Evolutionary conservation across 1,140 invertebrate species (phyloP).

Genomic region (Platyscapa corneri): DNA sequence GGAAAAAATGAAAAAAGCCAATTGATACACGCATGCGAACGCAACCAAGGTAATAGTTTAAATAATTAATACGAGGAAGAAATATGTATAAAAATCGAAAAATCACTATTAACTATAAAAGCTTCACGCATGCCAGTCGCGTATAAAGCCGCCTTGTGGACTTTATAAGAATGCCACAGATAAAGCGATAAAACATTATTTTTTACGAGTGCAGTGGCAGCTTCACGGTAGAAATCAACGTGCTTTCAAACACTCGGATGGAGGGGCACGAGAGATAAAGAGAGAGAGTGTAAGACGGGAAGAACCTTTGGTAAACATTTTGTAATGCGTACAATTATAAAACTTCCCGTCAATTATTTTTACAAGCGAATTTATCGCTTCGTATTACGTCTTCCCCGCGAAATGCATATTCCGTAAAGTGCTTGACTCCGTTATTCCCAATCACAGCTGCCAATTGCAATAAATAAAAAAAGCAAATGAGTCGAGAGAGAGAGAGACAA

Average conservation of each 20-base stretch:
- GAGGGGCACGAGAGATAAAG: neutral
- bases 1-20: neutral
- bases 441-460: neutral
- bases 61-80: neutral
- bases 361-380: slow-evolving; percentile 28
- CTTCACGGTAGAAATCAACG: neutral
- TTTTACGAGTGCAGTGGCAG: slow-evolving; percentile 25
- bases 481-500: neutral
- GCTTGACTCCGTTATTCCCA: slow-evolving; percentile 13
- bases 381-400: neutral
- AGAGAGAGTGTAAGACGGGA: neutral
- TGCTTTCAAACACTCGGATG: neutral
- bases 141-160: neutral
- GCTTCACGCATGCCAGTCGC: neutral
- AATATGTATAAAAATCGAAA: neutral
- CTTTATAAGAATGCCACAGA: slow-evolving; percentile 34
- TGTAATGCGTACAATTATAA: slow-evolving; percentile 14
- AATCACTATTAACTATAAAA: neutral
- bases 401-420: neutral
- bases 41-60: neutral
- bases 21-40: neutral
- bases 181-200: slow-evolving; percentile 33
- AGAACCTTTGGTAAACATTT: slow-evolving; percentile 24
- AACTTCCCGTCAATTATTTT: slow-evolving; percentile 41
- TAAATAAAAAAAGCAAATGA: neutral